These are phyloP conservation scores for Paralichthys olivaceus DNA, from an alignment of 2,113 vertebrate genomes.

Conservation along the genomic window DNA sequence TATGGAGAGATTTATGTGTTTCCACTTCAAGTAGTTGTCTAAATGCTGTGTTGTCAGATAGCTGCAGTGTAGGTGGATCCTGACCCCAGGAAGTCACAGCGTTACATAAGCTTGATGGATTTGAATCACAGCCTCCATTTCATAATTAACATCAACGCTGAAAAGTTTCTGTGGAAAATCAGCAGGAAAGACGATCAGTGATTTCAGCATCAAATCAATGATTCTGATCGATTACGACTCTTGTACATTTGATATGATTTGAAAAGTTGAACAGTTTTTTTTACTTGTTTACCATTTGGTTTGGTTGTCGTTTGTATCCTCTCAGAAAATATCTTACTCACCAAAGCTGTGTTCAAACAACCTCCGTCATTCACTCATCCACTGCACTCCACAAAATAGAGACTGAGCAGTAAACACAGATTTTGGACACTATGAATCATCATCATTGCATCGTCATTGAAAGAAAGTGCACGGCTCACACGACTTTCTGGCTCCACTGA, in stretches of 20 bases:
- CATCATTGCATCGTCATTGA: not conserved
- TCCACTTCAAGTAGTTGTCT: slow-evolving; percentile 72
- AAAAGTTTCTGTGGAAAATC: slow-evolving; percentile 49
- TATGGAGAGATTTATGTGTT: slow-evolving; percentile 74
- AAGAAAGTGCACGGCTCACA: not conserved
- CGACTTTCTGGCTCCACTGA: not conserved
- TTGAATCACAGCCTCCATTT: slow-evolving; percentile 63
- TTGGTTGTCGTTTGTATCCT: not conserved
- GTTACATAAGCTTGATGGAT: slow-evolving; percentile 73
- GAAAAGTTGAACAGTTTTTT: not conserved
- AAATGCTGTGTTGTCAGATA: slow-evolving; percentile 72
- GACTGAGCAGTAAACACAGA: not conserved
- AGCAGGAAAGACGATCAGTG: not conserved
- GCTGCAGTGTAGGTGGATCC: slow-evolving; percentile 72
- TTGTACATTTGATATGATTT: not conserved
- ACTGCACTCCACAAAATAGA: not conserved
- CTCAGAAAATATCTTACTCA: not conserved
- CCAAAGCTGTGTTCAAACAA: not conserved
- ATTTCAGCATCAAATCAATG: not conserved
- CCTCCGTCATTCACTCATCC: not conserved
- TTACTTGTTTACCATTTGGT: not conserved
- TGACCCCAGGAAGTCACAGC: slow-evolving; percentile 71
- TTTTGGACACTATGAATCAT: slow-evolving; percentile 24
- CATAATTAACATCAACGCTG: slow-evolving; percentile 55
- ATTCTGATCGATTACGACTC: not conserved